These are phyloP conservation scores for Lanius ludovicianus DNA, from an alignment of 2,113 vertebrate species.

Conservation along the genomic window DNA sequence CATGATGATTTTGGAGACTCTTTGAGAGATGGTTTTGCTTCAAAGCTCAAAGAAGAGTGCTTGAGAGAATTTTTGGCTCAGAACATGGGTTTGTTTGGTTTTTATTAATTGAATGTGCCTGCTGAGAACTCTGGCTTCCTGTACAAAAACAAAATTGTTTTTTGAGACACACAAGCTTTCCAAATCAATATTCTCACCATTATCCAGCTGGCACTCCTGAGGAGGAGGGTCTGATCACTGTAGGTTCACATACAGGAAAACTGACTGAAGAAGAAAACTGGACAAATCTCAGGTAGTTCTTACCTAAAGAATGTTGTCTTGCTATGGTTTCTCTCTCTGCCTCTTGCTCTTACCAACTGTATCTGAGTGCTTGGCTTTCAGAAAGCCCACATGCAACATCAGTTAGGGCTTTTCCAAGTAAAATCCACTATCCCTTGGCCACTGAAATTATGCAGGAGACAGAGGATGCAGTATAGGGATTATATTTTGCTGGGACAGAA, in stretches of 20 bases:
- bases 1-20: neutral
- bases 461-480: neutral
- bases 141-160: neutral
- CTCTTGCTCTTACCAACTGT: neutral
- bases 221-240: neutral
- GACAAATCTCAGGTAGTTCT: neutral
- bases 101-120: neutral
- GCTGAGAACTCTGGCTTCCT: neutral
- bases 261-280: neutral
- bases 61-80: neutral
- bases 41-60: neutral
- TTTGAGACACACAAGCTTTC: neutral
- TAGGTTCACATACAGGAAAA: neutral
- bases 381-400: neutral
- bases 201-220: neutral
- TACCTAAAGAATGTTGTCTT: neutral
- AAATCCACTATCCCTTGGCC: neutral
- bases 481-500: neutral
- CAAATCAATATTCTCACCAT: neutral
- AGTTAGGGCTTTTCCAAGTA: neutral
- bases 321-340: neutral
- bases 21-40: neutral
- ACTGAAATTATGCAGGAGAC: fast-evolving
- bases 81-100: neutral
- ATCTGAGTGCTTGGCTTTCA: neutral